A percentile compares a stretch with the other conserved stretches of the same genome.
Evolutionary conservation across 2,113 vertebrate species (phyloP).

Genomic region (Montifringilla adamsi): DNA sequence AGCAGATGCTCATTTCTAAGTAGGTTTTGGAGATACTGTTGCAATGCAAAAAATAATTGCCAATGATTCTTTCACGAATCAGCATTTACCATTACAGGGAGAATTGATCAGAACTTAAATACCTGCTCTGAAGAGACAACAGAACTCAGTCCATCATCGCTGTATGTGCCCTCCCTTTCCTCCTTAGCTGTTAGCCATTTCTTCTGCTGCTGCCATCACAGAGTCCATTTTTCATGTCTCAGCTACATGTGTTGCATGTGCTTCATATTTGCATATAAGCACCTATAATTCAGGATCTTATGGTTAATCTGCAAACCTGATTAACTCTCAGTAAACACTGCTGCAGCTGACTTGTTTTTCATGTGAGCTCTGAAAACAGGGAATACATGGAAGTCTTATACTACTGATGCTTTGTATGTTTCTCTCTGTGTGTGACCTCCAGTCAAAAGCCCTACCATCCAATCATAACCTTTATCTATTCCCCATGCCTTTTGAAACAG

Average conservation of each 20-base stretch:
- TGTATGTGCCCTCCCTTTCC: not conserved
- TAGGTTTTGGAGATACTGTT: not conserved
- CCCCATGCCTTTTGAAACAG: not conserved
- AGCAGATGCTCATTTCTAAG: not conserved
- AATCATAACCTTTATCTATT: not conserved
- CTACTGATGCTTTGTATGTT: not conserved
- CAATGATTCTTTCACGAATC: not conserved
- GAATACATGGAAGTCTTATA: not conserved
- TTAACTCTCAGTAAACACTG: not conserved
- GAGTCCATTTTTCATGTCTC: not conserved
- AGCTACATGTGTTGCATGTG: not conserved
- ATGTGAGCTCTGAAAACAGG: not conserved
- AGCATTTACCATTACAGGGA: not conserved
- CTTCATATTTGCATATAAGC: not conserved
- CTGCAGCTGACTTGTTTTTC: not conserved
- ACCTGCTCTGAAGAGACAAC: not conserved
- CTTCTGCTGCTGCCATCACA: not conserved
- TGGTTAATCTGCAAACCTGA: constrained; percentile 32
- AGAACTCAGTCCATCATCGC: not conserved
- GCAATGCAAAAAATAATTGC: not conserved
- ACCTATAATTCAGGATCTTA: constrained; percentile 3
- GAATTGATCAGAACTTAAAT: not conserved
- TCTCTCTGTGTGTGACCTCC: not conserved
- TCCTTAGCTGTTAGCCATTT: not conserved
- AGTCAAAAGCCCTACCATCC: not conserved